Evolutionary conservation across 1,140 invertebrate genomes (phyloP), one percentile per base, ranked within the genome.

Genomic region (Bombus superbus): DNA sequence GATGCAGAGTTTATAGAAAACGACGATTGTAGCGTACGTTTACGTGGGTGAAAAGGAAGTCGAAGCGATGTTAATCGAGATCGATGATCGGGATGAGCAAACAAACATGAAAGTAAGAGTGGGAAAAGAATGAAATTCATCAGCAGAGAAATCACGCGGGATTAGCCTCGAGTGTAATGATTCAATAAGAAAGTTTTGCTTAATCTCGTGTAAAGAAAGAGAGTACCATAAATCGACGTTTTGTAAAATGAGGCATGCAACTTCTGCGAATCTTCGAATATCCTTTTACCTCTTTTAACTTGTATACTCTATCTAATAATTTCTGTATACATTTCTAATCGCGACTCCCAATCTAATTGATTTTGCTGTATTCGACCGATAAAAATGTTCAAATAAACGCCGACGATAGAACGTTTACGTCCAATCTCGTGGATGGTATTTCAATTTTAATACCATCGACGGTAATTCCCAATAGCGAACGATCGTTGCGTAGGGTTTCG

Each of bases 391-490:
- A 8, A 22, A 35, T 15, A 2, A n/a, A 8, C 22, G 35, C 25
- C 44, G 13, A 25, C 44, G 13, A 25, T 32, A 25, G 40, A 82
- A 82, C 18, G 64, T 68, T 78, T 77, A 57, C 53, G 74, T 38
- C n/a, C 25, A 25, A 53, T 32, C 40, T 42, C 28, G 35, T 15
- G n/a, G 6, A 35, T 28, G 75, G 74, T 78, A 83, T 83, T 78
- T 64, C 64, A 53, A 78, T 83, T 69, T 78, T 78, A 78, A 83
- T 69, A 44, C 5, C 53, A 38, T 69, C 62, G 62, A 28, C 59
- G 59, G 9, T 8, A 35, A 75, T 35, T n/a, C 10, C 44, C 2
- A 18, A 6, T 1, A 47, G 10, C 40, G 42, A 73, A 85, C 53
- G 59, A 32, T 35, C 62, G 69, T 53, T 74, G 42, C 5, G 32